Evolutionary conservation across 2,797 vertebrate genomes (phyloP).

Genomic region (Chaetodon trifasciatus): DNA sequence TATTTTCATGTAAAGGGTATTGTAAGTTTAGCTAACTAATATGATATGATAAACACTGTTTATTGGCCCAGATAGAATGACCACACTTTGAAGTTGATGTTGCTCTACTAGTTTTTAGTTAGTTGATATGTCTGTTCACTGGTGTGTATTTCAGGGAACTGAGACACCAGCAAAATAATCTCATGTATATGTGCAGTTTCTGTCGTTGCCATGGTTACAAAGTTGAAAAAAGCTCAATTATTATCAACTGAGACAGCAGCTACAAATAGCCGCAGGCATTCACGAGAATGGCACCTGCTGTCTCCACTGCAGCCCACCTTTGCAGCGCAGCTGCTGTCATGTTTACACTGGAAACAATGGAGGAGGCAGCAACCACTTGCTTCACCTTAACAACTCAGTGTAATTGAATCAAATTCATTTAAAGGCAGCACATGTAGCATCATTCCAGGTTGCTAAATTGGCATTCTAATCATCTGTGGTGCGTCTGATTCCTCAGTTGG

Average conservation of each 20-base stretch:
- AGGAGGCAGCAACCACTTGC: not conserved
- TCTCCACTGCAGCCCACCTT: not conserved
- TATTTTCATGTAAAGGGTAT: not conserved
- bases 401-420: not conserved
- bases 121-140: not conserved
- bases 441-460: not conserved
- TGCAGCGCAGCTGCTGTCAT: not conserved
- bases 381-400: not conserved
- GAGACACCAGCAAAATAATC: not conserved
- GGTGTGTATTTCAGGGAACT: not conserved
- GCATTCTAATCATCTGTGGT: not conserved
- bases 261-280: not conserved
- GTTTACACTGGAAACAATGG: not conserved
- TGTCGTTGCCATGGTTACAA: not conserved
- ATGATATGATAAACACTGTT: not conserved
- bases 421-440: not conserved
- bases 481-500: not conserved
- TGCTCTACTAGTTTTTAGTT: not conserved
- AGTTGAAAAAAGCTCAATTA: not conserved
- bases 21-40: not conserved
- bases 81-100: not conserved
- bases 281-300: not conserved
- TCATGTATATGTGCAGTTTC: no score
- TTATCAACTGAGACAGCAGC: not conserved
- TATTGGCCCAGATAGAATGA: not conserved